Evolutionary conservation across 2,888 invertebrate species (phyloP), one percentile per base, ranked within the genome.

Genomic region (Mimumesa dahlbomi): DNA sequence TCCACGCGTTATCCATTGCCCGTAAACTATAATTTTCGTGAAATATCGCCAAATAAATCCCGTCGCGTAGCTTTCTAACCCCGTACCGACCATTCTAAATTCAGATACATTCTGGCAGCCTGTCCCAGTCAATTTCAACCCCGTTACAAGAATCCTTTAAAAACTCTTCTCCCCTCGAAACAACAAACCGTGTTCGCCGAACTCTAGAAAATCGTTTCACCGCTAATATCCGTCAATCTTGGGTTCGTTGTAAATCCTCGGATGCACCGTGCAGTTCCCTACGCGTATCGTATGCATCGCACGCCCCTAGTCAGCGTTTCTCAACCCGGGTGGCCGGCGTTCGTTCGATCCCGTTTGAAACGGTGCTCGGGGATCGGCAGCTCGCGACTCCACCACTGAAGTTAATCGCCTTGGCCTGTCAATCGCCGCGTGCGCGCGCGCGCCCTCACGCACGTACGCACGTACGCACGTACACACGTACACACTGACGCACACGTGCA

Each of bases 401-500:
- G 73, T 83, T 82, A 83, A 85, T 85, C 85, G 76, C 83, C 79
- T 83, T 81, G 84, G 82, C 82, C 83, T 78, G 83, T 84, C 84
- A 84, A 85, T 85, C 78, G 75, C 43, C 78, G 5, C 43, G 49
- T 22, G 29, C 40, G 36, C 49, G 19, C 62, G 56, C 64, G 57
- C 22, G 48, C 65, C 40, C 68, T 40, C 66, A 50, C 53, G 65
- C 58, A 50, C 62, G 18, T 43, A 59, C 65, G 58, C 46, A 73
- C 52, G 54, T 58, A 54, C 19, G 36, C 46, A 52, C 13, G 46
- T n/a, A 56, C 57, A 67, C 62, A 72, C 25, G 25, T 7, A 7
- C 7, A 5, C 4, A 3, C 25, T 7, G 25, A 5, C 7, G 25
- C 25, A 7, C 3, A 25, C n/a, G 34, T n/a, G 34, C 9, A 4